Evolutionary conservation across 2,888 invertebrate genomes (phyloP), one percentile per base, ranked within the genome.

Genomic region (Brachylomia viminalis): DNA sequence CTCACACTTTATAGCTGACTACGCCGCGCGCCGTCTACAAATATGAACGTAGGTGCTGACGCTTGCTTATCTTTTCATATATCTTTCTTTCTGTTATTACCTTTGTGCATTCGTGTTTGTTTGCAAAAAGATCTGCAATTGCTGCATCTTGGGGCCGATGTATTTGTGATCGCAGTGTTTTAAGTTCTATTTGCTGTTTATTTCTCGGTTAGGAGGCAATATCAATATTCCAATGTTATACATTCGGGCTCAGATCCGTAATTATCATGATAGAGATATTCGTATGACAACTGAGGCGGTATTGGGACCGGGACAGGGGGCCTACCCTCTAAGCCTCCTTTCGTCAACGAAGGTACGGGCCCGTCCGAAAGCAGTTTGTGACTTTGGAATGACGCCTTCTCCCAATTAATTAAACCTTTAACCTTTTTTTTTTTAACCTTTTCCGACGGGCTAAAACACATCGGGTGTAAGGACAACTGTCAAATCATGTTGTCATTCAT

Each of bases 1-100:
- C 61, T 49, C 61, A 27, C 67, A 45, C 52, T 80, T 74, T 78
- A 73, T 52, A 45, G 80, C 77, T 71, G 77, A 72, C 72, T 77
- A n/a, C 30, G n/a, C n/a, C n/a, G n/a, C n/a, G 33, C 61, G 11
- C n/a, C n/a, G 27, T 54, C 80, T 77, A 42, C 72, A 65, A 65
- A 78, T 78, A 78, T 54, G 62, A 62, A 70, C 38, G 72, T 42
- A 42, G 54, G n/a, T 54, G 77, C 72, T 62, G 72, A 72, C 45
- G 52, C 15, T 30, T 72, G 61, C 77, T 62, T 80, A 72, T 80
- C 54, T 54, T 72, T 79, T 62, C 38, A 62, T 71, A 61, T 74
- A 11, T 79, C 23, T 52, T 59, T 56, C 54, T 77, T 30, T 62
- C n/a, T 17, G 13, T 62, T 80, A 54, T 70, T 56, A 80, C 72